Evolutionary conservation across 2,113 vertebrate genomes (phyloP), one percentile per base, ranked within the genome.

Genomic region (Neodontobutis hainanensis): DNA sequence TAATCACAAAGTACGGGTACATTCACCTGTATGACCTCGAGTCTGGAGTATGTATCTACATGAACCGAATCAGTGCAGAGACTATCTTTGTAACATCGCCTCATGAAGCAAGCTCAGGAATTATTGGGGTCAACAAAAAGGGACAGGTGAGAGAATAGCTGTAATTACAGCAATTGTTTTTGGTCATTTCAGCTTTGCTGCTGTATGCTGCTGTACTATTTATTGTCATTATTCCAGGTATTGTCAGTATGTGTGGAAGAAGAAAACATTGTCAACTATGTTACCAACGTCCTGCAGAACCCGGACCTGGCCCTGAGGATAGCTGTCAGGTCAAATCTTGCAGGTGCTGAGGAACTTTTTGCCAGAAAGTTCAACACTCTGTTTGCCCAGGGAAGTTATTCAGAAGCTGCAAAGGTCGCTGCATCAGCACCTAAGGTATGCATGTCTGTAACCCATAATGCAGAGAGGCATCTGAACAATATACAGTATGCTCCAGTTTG

Each of bases 241-340:
- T 90, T 98, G 70, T 97, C 95, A 0, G 94, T 97, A 8, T 97
- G 95, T 81, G 95, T 98, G 8, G 95, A 98, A 72, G 96, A 98
- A 88, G 95, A 97, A 72, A 97, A 96, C 73, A 94, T 97, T n/a
- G 94, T 98, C 68, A 96, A 94, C 80, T 97, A 97, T 0, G 93
- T 92, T 77, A 95, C 94, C 0, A 95, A 87, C 0, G 94, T 97
- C 67, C 93, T 97, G 57, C 96, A 96, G 89, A 97, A 97, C 82
- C 94, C 96, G 5, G 95, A 97, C 72, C 85, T 98, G 16, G 95
- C 94, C 1, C 78, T 98, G 67, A 93, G 94, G 42, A 94, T 98
- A 92, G 96, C 96, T 8, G 87, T 95, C 51, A 92, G 95, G 68
- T 94, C 95, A 50, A 96, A 97, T 76, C 88, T 98, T 0, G 89